Evolutionary conservation across 2,888 invertebrate species (phyloP), one percentile per base, ranked within the genome.

Genomic region (Mellilla xanthometata): DNA sequence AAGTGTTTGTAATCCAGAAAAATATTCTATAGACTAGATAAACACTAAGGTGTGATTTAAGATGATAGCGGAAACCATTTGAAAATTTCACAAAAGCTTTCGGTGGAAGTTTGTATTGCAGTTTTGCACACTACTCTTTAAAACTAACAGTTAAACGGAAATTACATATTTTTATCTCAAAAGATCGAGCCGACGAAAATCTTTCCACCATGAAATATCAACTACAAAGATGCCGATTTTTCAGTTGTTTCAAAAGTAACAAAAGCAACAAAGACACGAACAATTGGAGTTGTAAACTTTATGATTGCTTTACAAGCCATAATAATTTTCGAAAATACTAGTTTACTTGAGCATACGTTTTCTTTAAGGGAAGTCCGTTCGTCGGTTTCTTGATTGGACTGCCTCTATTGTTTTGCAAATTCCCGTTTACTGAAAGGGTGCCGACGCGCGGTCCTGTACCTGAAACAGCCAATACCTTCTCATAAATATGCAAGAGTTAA

Each of bases 401-500:
- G 62, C 56, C 56, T 47, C 63, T 54, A 65, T 81, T 76, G 72
- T 78, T 69, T 72, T 56, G 59, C 62, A 60, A 64, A 67, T 70
- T 58, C 47, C 52, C 48, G 58, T 62, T 72, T 56, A 71, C 73
- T 76, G 67, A 68, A 73, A 63, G 58, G 46, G 49, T 63, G 75
- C 81, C 81, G 80, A 65, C 74, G 65, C 66, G 72, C 60, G 66
- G 72, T 67, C 63, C 27, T 39, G 49, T 75, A 72, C 72, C 73
- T 76, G 68, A 69, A 70, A 57, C 31, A 36, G 41, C 44, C 34
- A 23, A n/a, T 29, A 34, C 53, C 51, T 33, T 46, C 53, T 60
- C 44, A 71, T 72, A 62, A 72, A 72, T 75, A 76, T 72, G 61
- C 55, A 70, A 60, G 49, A 52, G 48, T 38, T 63, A 61, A 68